A percentile compares a stretch with the other conserved stretches of the same genome.
Evolutionary conservation across 2,797 vertebrate species (phyloP).

Genomic region (Phoxinus dragarum): DNA sequence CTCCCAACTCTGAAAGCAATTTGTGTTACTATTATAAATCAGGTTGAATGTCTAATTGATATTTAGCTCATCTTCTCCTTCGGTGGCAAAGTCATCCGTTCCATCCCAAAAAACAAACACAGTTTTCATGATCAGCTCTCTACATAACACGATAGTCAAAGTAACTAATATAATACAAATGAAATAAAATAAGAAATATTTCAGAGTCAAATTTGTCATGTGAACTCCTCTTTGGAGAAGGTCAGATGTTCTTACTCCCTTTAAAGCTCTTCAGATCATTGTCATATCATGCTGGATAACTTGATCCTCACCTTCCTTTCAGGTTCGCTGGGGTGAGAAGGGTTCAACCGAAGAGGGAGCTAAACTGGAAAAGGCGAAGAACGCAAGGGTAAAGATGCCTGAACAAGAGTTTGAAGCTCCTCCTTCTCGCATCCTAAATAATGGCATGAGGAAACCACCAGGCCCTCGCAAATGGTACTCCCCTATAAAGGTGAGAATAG

Average conservation of each 20-base stretch:
- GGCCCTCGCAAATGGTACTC: conserved; percentile 94
- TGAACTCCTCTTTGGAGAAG: neutral
- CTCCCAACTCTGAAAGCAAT: too few relatives aligned
- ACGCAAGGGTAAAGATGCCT: conserved; percentile 96
- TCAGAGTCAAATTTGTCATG: neutral
- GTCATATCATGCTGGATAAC: neutral
- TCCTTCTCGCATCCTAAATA: conserved; percentile 84
- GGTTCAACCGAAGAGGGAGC: conserved; percentile 98
- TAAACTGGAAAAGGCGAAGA: conserved; percentile 97
- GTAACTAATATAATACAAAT: too few relatives aligned
- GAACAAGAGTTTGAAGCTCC: conserved; percentile 88
- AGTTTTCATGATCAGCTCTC: too few relatives aligned
- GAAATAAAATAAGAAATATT: neutral
- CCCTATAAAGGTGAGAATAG: conserved; percentile 89
- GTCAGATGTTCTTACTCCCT: neutral
- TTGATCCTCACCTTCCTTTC: neutral
- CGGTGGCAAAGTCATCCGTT: too few relatives aligned
- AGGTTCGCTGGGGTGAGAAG: conserved; percentile 98
- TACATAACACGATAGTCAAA: too few relatives aligned
- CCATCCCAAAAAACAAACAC: too few relatives aligned
- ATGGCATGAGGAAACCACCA: conserved; percentile 81
- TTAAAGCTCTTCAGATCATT: neutral
- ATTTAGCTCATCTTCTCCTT: too few relatives aligned
- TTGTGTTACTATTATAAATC: too few relatives aligned
- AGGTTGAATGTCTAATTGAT: too few relatives aligned